Conservation (phyloP, 2,113 vertebrate species). For the Coregonus clupeaformis region DNA sequence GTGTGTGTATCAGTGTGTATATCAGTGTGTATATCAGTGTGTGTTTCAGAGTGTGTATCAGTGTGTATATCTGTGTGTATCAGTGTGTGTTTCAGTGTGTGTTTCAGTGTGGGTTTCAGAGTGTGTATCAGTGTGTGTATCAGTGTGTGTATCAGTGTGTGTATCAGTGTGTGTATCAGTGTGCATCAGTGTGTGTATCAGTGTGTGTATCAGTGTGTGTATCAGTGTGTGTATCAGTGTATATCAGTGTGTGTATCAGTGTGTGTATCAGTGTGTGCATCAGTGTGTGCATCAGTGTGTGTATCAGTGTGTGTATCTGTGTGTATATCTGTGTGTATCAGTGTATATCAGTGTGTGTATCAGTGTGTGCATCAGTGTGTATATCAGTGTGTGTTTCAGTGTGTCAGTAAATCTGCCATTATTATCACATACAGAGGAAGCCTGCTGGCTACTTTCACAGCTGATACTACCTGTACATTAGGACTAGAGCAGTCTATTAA, state of each 20-base stretch:
- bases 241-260: neutral
- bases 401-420: neutral
- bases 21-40: neutral
- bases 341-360: too few species aligned
- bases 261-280: neutral
- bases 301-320: neutral
- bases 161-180: neutral
- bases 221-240: neutral
- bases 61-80: too few species aligned
- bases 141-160: neutral
- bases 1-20: neutral
- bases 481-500: neutral
- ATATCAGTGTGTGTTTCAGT: neutral
- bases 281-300: too few species aligned
- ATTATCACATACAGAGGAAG: neutral
- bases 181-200: too few species aligned
- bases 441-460: neutral
- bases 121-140: neutral
- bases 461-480: neutral
- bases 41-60: neutral
- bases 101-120: too few species aligned
- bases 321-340: neutral
- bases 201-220: neutral
- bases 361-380: too few species aligned
- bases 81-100: too few species aligned